Percentiles rank a stretch among this genome's conserved stretches.
phyloP scores from a whole-genome alignment of 2,888 invertebrate species.

The Eurois occulta region DNA sequence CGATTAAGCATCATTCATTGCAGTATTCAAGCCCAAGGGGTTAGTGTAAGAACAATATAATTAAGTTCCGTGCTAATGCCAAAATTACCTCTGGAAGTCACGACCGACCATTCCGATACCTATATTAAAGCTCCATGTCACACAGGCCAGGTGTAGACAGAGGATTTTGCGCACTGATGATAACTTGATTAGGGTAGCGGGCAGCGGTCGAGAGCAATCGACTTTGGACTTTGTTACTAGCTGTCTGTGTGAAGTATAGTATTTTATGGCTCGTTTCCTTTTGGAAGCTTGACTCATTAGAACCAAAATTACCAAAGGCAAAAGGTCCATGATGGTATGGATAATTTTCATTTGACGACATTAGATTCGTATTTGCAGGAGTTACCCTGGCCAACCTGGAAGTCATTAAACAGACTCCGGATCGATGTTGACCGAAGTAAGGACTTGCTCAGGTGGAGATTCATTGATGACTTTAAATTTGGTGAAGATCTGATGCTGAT shows the following conservation, averaged over 20 bases:
- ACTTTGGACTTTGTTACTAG: conserved; percentile 12
- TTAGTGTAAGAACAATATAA: conserved; percentile 3
- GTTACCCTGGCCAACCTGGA: neutral
- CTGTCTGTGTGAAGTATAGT: neutral
- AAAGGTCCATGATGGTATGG: neutral
- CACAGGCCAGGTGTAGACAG: neutral
- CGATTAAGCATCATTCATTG: neutral
- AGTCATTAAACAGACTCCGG: neutral
- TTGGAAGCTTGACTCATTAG: neutral
- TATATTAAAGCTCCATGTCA: neutral
- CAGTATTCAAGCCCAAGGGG: neutral
- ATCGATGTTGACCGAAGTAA: neutral
- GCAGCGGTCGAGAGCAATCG: neutral
- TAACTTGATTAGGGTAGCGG: conserved; percentile 41
- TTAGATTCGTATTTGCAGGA: neutral
- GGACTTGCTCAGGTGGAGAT: neutral
- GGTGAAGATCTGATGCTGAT: too few relatives aligned
- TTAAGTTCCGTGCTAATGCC: conserved; percentile 11
- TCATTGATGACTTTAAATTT: too few relatives aligned
- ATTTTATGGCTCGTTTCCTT: neutral
- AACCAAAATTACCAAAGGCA: neutral
- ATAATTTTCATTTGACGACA: neutral
- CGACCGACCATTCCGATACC: neutral
- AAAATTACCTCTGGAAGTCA: neutral
- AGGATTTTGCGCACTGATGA: conserved; percentile 10